Percentiles rank a stretch among this genome's conserved stretches.
Conservation (phyloP, 2,797 vertebrate genomes). For the Intellagama lesueurii region DNA sequence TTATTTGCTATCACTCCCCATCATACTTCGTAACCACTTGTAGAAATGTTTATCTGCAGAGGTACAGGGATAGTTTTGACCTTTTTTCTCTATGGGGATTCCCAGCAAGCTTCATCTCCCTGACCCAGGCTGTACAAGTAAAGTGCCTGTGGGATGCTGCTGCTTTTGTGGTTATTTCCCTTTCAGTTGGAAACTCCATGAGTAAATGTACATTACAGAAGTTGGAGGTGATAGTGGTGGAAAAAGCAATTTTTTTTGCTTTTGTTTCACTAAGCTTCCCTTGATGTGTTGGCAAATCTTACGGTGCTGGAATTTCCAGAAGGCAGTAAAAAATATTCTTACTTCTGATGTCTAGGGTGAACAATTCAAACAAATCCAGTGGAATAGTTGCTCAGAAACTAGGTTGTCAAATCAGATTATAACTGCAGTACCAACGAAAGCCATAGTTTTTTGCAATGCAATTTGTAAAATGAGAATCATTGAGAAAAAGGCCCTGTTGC, state of each 20-base stretch:
- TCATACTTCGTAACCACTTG: no score
- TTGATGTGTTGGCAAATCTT: background rate
- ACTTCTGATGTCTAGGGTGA: background rate
- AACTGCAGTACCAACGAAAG: no score
- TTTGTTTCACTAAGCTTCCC: background rate
- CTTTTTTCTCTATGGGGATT: background rate
- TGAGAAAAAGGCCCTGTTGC: background rate
- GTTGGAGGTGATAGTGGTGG: background rate
- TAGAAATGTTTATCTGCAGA: no score
- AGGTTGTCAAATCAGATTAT: background rate
- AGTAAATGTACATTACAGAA: background rate
- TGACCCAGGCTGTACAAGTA: background rate
- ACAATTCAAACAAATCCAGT: background rate
- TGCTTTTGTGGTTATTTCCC: background rate
- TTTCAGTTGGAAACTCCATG: background rate
- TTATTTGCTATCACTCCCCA: no score
- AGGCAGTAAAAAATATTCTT: background rate
- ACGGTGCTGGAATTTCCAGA: background rate
- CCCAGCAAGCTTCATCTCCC: slow-evolving; percentile 2
- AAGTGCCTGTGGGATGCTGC: background rate
- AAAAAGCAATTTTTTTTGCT: background rate
- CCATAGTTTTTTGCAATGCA: no score
- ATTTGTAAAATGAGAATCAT: background rate
- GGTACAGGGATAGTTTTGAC: background rate
- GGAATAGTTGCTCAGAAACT: background rate